phyloP scores from a whole-genome alignment of 2,888 invertebrate genomes.

The Hemaris fuciformis region DNA sequence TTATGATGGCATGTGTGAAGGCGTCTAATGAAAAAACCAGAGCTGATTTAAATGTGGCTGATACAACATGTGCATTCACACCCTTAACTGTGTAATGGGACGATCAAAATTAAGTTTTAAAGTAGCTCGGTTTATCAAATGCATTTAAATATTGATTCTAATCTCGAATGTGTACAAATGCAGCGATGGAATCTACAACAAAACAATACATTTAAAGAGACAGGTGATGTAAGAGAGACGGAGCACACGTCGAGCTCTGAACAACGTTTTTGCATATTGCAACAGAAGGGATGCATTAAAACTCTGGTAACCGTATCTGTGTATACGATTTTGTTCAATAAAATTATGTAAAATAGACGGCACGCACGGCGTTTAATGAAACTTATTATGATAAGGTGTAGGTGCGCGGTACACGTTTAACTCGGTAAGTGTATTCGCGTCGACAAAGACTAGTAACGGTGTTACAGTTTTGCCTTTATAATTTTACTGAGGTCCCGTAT shows the following conservation, averaged over 20 bases:
- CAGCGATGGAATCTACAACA: neutral
- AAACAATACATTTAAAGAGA: neutral
- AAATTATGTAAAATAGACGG: constrained; percentile 74
- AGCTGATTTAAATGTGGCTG: neutral
- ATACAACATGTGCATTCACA: neutral
- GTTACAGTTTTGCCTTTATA: constrained; percentile 27
- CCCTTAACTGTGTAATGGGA: neutral
- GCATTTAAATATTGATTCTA: neutral
- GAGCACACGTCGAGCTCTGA: constrained; percentile 19
- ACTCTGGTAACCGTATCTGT: constrained; percentile 59
- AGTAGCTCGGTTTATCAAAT: neutral
- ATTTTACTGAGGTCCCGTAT: constrained; percentile 19
- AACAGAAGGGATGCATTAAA: constrained; percentile 64
- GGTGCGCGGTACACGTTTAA: constrained; percentile 55
- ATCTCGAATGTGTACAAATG: neutral
- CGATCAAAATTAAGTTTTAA: neutral
- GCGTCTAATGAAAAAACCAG: constrained; percentile 2
- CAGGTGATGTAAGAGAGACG: constrained; percentile 15
- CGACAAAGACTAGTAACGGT: constrained; percentile 41
- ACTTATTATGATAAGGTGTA: constrained; percentile 68
- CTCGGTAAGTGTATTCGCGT: constrained; percentile 62
- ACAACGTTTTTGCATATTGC: constrained; percentile 60
- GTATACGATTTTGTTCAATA: constrained; percentile 73
- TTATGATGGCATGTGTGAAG: constrained; percentile 8
- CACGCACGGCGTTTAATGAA: constrained; percentile 69